Evolutionary conservation across 2,888 invertebrate genomes (phyloP).

Genomic region (Nymphalis urticae): DNA sequence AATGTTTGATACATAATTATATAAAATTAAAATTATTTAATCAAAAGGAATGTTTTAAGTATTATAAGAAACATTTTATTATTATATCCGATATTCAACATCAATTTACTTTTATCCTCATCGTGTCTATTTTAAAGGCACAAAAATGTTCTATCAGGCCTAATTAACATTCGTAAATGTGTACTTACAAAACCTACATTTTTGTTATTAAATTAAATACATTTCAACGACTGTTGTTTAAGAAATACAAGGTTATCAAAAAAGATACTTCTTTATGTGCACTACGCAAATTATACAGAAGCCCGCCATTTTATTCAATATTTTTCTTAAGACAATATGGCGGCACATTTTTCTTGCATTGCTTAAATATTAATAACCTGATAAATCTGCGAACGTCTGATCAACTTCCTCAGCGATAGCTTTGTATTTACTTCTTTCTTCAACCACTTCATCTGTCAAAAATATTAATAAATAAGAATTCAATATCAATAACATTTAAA

Average conservation of each 20-base stretch:
- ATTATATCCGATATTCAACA: background rate
- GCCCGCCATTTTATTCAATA: slow-evolving; percentile 39
- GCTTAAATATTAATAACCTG: slow-evolving; percentile 86
- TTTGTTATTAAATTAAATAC: slow-evolving; percentile 15
- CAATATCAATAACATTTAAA: slow-evolving; percentile 30
- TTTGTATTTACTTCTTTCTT: slow-evolving; percentile 98
- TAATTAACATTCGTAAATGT: slow-evolving; percentile 17
- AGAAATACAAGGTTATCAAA: slow-evolving; percentile 24
- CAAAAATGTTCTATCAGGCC: slow-evolving; percentile 25
- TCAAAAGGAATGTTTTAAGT: background rate
- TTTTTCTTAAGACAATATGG: slow-evolving; percentile 50
- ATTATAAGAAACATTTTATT: background rate
- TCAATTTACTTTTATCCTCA: slow-evolving; percentile 5
- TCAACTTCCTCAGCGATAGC: slow-evolving; percentile 98
- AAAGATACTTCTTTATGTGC: slow-evolving; percentile 33
- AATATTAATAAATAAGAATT: slow-evolving; percentile 49
- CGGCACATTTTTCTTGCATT: slow-evolving; percentile 43
- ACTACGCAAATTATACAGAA: slow-evolving; percentile 41
- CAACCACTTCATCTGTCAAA: slow-evolving; percentile 90
- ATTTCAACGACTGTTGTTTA: slow-evolving; percentile 8
- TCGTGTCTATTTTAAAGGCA: slow-evolving; percentile 32
- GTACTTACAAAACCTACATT: slow-evolving; percentile 11
- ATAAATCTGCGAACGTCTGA: slow-evolving; percentile 96
- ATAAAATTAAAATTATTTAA: background rate
- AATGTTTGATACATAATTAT: too few species aligned